Conservation (phyloP, 2,797 vertebrate species). For the Betta splendens region DNA sequence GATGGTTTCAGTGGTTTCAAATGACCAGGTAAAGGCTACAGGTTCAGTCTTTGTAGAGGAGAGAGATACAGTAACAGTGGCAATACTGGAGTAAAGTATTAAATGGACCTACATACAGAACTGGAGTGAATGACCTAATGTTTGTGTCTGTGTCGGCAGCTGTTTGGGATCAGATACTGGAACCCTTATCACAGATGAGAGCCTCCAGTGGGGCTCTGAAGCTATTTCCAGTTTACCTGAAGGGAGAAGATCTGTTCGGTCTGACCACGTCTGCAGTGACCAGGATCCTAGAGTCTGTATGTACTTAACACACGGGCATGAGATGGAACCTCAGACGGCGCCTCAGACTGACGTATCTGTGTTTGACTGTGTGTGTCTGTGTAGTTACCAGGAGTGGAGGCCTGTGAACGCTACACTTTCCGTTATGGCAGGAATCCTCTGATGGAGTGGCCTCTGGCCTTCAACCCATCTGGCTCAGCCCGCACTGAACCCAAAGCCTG, state of each 20-base stretch:
- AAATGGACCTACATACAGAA: no score
- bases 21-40: no score
- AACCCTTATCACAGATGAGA: constrained; percentile 86
- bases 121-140: neutral
- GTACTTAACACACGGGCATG: constrained; percentile 51
- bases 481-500: constrained; percentile 92
- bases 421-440: constrained; percentile 95
- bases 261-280: constrained; percentile 91
- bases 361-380: no score
- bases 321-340: no score
- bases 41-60: no score
- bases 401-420: constrained; percentile 92
- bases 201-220: constrained; percentile 86
- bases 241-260: constrained; percentile 96
- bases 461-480: constrained; percentile 95
- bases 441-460: constrained; percentile 96
- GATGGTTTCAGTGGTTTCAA: no score
- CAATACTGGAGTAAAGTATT: no score
- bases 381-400: constrained; percentile 95
- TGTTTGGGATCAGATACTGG: constrained; percentile 96
- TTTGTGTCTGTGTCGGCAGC: constrained; percentile 68
- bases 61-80: no score
- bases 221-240: constrained; percentile 92
- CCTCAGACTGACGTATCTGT: neutral
- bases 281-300: constrained; percentile 94